A percentile compares a stretch with the other conserved stretches of the same genome.
Conservation (phyloP, 2,888 invertebrate species). For the Elysia crispata region DNA sequence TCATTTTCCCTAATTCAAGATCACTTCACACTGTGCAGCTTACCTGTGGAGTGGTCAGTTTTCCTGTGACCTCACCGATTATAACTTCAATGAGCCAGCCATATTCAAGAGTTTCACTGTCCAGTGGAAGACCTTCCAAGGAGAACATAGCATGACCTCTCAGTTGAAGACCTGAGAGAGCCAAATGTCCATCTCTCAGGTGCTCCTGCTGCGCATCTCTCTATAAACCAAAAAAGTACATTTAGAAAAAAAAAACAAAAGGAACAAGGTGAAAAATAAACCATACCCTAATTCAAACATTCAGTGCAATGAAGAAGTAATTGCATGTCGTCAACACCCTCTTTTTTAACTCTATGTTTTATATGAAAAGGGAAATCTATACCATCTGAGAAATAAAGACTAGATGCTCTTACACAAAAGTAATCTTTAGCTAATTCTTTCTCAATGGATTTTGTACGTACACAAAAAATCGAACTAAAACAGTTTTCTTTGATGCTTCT, state of each 20-base stretch:
- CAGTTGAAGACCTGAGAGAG: constrained; percentile 84
- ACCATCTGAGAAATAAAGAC: too few species aligned
- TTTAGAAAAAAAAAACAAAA: background rate
- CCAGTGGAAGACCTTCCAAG: constrained; percentile 90
- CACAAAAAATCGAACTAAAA: too few species aligned
- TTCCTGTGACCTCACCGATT: constrained; percentile 93
- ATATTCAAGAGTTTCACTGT: constrained; percentile 97
- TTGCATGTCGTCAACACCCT: too few species aligned
- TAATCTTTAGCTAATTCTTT: too few species aligned
- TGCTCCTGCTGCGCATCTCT: constrained; percentile 69
- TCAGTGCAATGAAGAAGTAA: too few species aligned
- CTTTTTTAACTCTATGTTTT: too few species aligned
- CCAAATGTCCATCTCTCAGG: constrained; percentile 80
- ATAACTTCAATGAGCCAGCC: constrained; percentile 97
- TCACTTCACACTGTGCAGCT: background rate
- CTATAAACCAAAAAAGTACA: constrained; percentile 49
- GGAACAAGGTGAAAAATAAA: background rate
- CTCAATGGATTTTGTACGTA: too few species aligned
- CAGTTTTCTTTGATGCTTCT: too few species aligned
- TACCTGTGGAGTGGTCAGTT: constrained; percentile 89
- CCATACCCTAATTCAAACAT: too few species aligned
- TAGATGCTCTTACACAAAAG: too few species aligned
- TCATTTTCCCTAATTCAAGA: too few species aligned
- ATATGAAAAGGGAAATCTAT: too few species aligned
- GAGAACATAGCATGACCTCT: constrained; percentile 90